Percentiles rank a stretch among this genome's conserved stretches.
These are phyloP conservation scores for Zaprionus obscuricornis DNA, from an alignment of 2,888 invertebrate genomes.

Conservation along the genomic window DNA sequence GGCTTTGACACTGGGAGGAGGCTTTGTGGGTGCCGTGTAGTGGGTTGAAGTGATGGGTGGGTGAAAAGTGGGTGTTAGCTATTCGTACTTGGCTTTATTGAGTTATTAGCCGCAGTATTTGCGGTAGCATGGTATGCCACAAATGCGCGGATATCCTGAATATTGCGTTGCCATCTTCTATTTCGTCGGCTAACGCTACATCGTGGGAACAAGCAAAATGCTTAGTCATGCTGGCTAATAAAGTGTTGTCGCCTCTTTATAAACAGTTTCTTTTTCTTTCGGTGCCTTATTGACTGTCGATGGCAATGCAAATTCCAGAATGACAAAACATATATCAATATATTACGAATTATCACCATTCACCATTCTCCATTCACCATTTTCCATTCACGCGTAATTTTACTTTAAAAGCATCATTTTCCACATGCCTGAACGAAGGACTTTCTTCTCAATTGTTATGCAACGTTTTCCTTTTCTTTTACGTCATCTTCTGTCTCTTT, in stretches of 20 bases:
- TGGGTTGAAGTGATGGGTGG: too few species aligned
- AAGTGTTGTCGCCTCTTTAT: conserved; percentile 29
- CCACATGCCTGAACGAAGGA: conserved; percentile 70
- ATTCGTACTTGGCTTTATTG: conserved; percentile 52
- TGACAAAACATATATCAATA: conserved; percentile 58
- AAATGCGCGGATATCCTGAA: too few species aligned
- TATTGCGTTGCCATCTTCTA: too few species aligned
- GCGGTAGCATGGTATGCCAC: conserved; percentile 42
- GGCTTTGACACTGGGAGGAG: neutral
- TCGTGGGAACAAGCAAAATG: too few species aligned
- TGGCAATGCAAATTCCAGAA: conserved; percentile 50
- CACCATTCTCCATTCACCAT: too few species aligned
- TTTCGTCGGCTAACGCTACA: too few species aligned
- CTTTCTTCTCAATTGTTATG: conserved; percentile 11
- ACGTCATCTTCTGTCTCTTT: conserved; percentile 2
- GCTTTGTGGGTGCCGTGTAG: neutral
- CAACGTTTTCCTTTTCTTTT: conserved; percentile 20
- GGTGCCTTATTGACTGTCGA: conserved; percentile 40
- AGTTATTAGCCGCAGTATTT: conserved; percentile 62
- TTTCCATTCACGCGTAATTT: conserved; percentile 27
- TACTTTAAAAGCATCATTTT: conserved; percentile 76
- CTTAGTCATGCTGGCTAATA: conserved; percentile 61
- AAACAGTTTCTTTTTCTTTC: neutral
- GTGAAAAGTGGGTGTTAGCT: neutral
- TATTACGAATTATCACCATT: too few species aligned